phyloP scores from a whole-genome alignment of 2,888 invertebrate species.

The Gymnocheta viridis region DNA sequence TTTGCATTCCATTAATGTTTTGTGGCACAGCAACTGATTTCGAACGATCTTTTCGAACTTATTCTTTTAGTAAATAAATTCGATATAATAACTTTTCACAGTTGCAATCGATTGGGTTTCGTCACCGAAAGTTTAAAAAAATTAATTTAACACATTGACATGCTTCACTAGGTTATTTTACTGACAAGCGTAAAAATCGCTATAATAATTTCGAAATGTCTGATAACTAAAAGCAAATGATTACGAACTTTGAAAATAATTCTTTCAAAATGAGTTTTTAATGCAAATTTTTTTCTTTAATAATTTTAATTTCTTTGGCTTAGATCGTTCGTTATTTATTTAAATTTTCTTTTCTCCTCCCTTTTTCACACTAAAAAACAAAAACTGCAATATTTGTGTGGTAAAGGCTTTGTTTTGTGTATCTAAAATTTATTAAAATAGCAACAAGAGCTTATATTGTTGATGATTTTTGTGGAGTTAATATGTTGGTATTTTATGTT shows the following conservation, averaged over 20 bases:
- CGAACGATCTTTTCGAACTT: too few relatives aligned
- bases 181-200: neutral
- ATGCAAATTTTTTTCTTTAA: slow-evolving; percentile 31
- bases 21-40: too few relatives aligned
- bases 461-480: slow-evolving; percentile 82
- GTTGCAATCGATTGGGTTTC: too few relatives aligned
- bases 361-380: slow-evolving; percentile 1
- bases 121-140: too few relatives aligned
- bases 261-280: slow-evolving; percentile 45
- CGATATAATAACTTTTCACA: too few relatives aligned
- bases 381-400: slow-evolving; percentile 35
- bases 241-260: neutral
- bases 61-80: too few relatives aligned
- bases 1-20: too few relatives aligned
- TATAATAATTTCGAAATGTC: too few relatives aligned
- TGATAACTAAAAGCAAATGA: neutral
- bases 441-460: slow-evolving; percentile 70
- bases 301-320: slow-evolving; percentile 26
- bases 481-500: slow-evolving; percentile 55
- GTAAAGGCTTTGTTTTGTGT: slow-evolving; percentile 64
- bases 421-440: slow-evolving; percentile 40
- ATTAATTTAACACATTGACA: too few relatives aligned
- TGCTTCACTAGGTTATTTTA: neutral
- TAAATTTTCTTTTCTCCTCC: slow-evolving; percentile 17
- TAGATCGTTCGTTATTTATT: slow-evolving; percentile 4